Percentiles rank a stretch among this genome's conserved stretches.
phyloP scores from a whole-genome alignment of 2,113 vertebrate genomes.

The Prionailurus bengalensis region DNA sequence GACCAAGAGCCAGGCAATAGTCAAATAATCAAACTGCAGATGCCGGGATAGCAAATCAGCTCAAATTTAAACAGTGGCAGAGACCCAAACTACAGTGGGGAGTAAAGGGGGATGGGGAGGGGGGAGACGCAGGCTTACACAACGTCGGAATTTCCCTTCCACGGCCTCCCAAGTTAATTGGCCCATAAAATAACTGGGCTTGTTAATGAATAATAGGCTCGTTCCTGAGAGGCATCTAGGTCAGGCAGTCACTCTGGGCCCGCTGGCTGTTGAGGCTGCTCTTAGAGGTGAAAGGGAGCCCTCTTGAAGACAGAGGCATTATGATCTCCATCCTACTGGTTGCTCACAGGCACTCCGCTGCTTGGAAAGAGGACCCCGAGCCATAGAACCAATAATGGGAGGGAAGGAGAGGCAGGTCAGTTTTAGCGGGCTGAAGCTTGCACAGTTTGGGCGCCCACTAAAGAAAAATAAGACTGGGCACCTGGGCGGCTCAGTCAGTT shows the following conservation, averaged over 20 bases:
- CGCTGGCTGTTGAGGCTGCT: neutral
- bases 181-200: slow-evolving; percentile 85
- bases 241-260: accelerated
- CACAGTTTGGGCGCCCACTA: neutral
- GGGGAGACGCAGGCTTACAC: slow-evolving; percentile 73
- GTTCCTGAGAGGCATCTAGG: slow-evolving; percentile 61
- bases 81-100: slow-evolving; percentile 76
- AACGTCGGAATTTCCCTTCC: slow-evolving; percentile 79
- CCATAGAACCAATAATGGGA: neutral
- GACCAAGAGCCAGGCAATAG: slow-evolving; percentile 89
- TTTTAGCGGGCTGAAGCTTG: neutral
- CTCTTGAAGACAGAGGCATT: neutral
- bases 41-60: slow-evolving; percentile 87
- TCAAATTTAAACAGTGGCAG: slow-evolving; percentile 89
- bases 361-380: neutral
- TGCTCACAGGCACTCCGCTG: accelerated
- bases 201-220: slow-evolving; percentile 67
- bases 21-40: slow-evolving; percentile 92
- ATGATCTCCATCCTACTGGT: neutral
- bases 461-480: neutral
- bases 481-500: no score
- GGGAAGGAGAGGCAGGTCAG: neutral
- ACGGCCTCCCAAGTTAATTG: slow-evolving; percentile 73
- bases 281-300: neutral
- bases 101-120: slow-evolving; percentile 13